Conservation (phyloP, 2,888 invertebrate species). For the Hedya salicella region DNA sequence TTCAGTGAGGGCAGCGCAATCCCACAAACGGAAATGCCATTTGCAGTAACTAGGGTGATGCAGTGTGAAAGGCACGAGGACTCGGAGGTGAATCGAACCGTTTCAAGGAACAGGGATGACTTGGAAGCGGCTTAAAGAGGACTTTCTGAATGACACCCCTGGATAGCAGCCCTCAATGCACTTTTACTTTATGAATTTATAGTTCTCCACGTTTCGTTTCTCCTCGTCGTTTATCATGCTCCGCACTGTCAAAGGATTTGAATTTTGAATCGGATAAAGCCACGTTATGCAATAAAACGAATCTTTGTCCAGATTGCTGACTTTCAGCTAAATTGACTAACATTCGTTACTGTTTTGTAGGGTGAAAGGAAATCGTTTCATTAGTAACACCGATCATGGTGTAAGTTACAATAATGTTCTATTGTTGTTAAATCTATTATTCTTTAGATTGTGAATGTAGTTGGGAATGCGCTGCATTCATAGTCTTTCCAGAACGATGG, state of each 20-base stretch:
- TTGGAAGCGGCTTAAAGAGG: no score
- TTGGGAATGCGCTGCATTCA: slow-evolving; percentile 18
- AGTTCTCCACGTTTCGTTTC: slow-evolving; percentile 66
- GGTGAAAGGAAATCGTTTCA: slow-evolving; percentile 22
- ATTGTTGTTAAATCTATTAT: slow-evolving; percentile 35
- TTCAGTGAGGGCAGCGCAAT: no score
- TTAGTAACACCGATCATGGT: slow-evolving; percentile 25
- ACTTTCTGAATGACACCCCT: no score
- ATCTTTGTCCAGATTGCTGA: slow-evolving; percentile 27
- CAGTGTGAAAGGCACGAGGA: no score
- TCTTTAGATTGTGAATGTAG: slow-evolving; percentile 9
- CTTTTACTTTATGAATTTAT: slow-evolving; percentile 70
- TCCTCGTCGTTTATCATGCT: slow-evolving; percentile 66
- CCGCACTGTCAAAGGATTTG: slow-evolving; percentile 53
- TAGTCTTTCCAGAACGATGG: slow-evolving; percentile 20
- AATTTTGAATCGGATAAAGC: slow-evolving; percentile 39
- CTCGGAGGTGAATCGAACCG: no score
- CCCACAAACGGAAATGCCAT: no score
- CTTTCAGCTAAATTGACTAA: slow-evolving; percentile 15
- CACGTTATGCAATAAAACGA: slow-evolving; percentile 32
- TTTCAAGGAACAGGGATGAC: no score
- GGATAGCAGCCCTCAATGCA: slow-evolving; percentile 69
- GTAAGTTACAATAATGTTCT: slow-evolving; percentile 35
- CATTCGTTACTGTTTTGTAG: slow-evolving; percentile 17
- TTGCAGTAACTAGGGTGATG: no score